Conservation (phyloP, 1,140 invertebrate genomes). For the Eupristina koningsbergeri region DNA sequence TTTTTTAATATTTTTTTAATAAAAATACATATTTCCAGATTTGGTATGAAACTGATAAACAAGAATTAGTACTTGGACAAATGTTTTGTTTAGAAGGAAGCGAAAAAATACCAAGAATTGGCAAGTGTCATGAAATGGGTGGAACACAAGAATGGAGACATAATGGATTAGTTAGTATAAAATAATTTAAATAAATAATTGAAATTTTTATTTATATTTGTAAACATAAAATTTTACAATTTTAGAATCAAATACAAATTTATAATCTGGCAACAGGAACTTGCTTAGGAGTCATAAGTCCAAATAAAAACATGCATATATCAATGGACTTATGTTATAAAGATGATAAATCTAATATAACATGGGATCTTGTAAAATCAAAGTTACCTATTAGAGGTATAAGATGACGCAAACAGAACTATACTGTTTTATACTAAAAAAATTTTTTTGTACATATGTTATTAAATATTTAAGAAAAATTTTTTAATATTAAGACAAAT, state of each 20-base stretch:
- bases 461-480: background rate
- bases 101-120: slow-evolving; percentile 78
- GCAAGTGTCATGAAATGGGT: slow-evolving; percentile 94
- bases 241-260: slow-evolving; percentile 81
- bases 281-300: slow-evolving; percentile 79
- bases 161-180: slow-evolving; percentile 77
- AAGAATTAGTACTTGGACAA: slow-evolving; percentile 88
- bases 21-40: slow-evolving; percentile 72
- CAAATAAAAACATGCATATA: slow-evolving; percentile 74
- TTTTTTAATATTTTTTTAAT: background rate
- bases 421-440: background rate
- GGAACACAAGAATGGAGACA: slow-evolving; percentile 92
- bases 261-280: slow-evolving; percentile 91
- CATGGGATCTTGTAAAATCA: slow-evolving; percentile 83
- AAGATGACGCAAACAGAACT: slow-evolving; percentile 59
- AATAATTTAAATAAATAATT: background rate
- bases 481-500: background rate
- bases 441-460: background rate
- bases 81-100: slow-evolving; percentile 88
- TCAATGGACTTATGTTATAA: slow-evolving; percentile 83
- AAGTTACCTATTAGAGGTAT: slow-evolving; percentile 58
- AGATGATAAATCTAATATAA: slow-evolving; percentile 71
- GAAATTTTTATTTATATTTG: background rate
- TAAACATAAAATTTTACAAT: slow-evolving; percentile 46
- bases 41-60: slow-evolving; percentile 90